Evolutionary conservation across 2,888 invertebrate genomes (phyloP), one percentile per base, ranked within the genome.

Genomic region (Drosophila tanythrix): DNA sequence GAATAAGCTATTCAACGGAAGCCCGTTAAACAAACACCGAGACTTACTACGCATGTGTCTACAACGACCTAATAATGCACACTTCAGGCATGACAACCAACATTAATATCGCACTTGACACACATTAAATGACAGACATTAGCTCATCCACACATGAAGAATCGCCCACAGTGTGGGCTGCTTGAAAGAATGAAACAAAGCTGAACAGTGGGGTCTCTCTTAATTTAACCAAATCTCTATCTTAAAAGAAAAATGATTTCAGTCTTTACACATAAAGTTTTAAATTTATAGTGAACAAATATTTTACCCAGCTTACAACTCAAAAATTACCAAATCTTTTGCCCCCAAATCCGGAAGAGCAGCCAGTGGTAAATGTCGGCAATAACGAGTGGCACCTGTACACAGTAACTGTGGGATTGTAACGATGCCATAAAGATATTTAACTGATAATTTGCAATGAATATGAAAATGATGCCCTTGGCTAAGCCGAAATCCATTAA

Each of bases 81-180:
- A 82, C 88, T 90, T 80, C 74, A 80, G 73, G 76, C 75, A 58
- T 70, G 80, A 80, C 74, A 72, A 78, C 62, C 76, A 67, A 62
- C 88, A 89, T 84, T 87, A 86, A 87, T 79, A 79, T 68, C 74
- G 70, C 90, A 84, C 82, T 87, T 89, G 87, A 87, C 88, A 84
- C 89, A 81, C 84, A 80, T 84, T 76, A 75, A 83, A 71, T 29
- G 59, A 55, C 59, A 74, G 40, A 36, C 56, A 66, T 63, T 40
- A 29, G 61, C 51, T 46, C 40, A 63, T 59, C 51, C 27, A 29
- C 18, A 40, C 43, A 67, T 59, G 38, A 52, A 25, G 15, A 51
- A 36, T 27, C 21, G 18, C 53, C 50, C n/a, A 27, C 43, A 27
- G 15, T 51, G 33, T 33, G 35, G 35, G 21, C n/a, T 15, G 15